Evolutionary conservation across 2,113 vertebrate species (phyloP).

Genomic region (Myrmecophaga tridactyla): DNA sequence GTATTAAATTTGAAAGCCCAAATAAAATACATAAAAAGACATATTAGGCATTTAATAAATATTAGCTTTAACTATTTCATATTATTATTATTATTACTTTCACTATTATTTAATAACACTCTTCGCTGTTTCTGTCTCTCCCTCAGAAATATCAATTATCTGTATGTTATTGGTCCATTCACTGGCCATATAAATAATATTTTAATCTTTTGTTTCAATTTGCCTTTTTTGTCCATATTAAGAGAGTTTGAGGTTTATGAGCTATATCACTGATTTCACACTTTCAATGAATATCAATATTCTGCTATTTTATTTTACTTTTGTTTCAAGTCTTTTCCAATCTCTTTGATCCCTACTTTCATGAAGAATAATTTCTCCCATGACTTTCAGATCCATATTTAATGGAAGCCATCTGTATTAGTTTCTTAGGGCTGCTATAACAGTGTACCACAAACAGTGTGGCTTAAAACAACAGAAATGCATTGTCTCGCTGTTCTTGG

Average conservation of each 20-base stretch:
- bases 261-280: background rate
- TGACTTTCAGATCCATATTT: background rate
- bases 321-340: background rate
- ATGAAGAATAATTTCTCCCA: background rate
- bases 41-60: background rate
- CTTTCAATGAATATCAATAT: background rate
- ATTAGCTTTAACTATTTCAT: background rate
- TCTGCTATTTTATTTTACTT: background rate
- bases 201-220: background rate
- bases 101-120: background rate
- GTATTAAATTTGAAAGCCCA: slow-evolving; percentile 34
- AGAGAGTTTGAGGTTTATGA: background rate
- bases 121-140: background rate
- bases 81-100: background rate
- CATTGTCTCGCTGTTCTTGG: too few species aligned
- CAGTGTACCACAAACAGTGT: too few species aligned
- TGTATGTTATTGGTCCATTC: background rate
- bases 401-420: background rate
- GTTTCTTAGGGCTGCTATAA: too few species aligned
- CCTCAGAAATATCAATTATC: background rate
- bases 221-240: background rate
- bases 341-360: background rate
- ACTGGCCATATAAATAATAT: background rate
- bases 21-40: background rate
- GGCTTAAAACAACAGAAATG: too few species aligned